These are phyloP conservation scores for Hormiphora californensis DNA, from an alignment of 37 sponge, comb jelly and placozoan genomes.

Conservation along the genomic window DNA sequence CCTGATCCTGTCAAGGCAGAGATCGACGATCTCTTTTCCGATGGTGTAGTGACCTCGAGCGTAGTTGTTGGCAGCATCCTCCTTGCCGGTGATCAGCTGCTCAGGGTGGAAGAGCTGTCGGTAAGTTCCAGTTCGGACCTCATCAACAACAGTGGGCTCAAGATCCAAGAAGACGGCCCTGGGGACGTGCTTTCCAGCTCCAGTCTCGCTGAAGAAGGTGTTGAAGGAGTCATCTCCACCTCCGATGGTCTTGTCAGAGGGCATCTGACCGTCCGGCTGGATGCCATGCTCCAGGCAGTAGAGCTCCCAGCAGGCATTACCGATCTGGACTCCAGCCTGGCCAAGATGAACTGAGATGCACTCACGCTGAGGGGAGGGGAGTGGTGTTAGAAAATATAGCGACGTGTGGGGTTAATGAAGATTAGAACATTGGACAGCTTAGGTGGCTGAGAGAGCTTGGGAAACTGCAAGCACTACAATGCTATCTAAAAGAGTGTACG, in stretches of 20 bases:
- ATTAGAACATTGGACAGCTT: no score
- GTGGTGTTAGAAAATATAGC: neutral
- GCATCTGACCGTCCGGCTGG: slow-evolving; percentile 59
- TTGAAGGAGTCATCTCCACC: slow-evolving; percentile 60
- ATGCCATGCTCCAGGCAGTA: slow-evolving; percentile 63
- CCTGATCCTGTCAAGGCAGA: slow-evolving; percentile 71
- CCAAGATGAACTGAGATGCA: slow-evolving; percentile 61
- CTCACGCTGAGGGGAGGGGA: slow-evolving; percentile 50
- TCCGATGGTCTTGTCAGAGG: slow-evolving; percentile 58
- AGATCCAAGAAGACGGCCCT: slow-evolving; percentile 89
- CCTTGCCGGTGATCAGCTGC: slow-evolving; percentile 81
- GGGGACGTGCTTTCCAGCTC: slow-evolving; percentile 91
- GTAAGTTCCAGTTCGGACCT: slow-evolving; percentile 82
- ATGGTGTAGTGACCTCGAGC: slow-evolving; percentile 86
- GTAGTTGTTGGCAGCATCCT: slow-evolving; percentile 91
- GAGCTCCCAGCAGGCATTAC: slow-evolving; percentile 65
- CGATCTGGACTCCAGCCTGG: slow-evolving; percentile 88
- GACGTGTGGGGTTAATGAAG: no score
- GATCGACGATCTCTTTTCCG: slow-evolving; percentile 73
- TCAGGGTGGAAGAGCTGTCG: slow-evolving; percentile 88
- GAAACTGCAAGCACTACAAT: no score
- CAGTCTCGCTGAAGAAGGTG: slow-evolving; percentile 82
- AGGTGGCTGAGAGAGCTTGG: no score
- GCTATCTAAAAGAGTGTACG: no score
- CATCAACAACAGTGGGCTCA: slow-evolving; percentile 95